Evolutionary conservation across 92 coral and sea anemone species (phyloP), one percentile per base, ranked within the genome.

Genomic region (Siderastrea siderea): DNA sequence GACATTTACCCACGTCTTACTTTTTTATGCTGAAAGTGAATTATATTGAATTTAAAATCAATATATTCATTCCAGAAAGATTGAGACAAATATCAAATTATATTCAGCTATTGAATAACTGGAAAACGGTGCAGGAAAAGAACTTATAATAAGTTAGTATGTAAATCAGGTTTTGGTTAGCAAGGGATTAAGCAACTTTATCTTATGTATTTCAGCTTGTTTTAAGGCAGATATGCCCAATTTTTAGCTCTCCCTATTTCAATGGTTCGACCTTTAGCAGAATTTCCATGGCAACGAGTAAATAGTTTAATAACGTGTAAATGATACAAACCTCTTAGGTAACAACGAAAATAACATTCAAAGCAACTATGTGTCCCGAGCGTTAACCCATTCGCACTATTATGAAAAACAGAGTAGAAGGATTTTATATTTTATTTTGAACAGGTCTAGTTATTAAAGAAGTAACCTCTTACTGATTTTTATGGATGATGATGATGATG

Each of bases 91-190:
- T 26, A 26, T 10, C 26, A 26, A 43, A 75, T 13, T 6, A 52
- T n/a, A 69, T 80, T 66, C 60, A 66, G 11, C 55, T 49, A 38
- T 49, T 67, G 74, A 38, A 44, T 66, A 50, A 26, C 14, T 4
- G 8, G 6, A 47, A 64, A 19, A 6, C 66, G 71, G 61, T 80
- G 64, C 46, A 80, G 60, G 63, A 14, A 12, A 66, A 79, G 38
- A 51, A 80, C 51, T 65, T 79, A 50, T 68, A 79, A 17, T 47
- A 78, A 61, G 82, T 61, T 78, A 57, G 68, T 51, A 48, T 62
- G 74, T 66, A 68, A 66, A 74, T 74, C 78, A 74, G 43, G 38
- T 74, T 17, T 74, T 74, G 78, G 78, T 74, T 74, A 55, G 47
- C 59, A 8, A 52, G 62, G 46, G 13, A 74, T 52, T 74, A n/a